These are phyloP conservation scores for Pipistrellus pipistrellus DNA, from an alignment of 2,797 vertebrate genomes.

Conservation along the genomic window DNA sequence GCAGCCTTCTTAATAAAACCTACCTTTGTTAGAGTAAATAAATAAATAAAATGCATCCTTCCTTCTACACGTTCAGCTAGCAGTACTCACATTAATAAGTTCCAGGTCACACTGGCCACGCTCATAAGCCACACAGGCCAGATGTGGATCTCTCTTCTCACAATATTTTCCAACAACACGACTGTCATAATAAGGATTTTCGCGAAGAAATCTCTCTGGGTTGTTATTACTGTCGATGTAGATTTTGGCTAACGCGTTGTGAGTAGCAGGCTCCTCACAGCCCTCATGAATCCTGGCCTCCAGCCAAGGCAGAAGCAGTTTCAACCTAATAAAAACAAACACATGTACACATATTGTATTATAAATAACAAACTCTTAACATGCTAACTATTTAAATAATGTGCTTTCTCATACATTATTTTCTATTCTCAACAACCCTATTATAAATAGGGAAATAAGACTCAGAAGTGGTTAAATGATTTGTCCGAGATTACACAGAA, in stretches of 20 bases:
- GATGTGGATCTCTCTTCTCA: constrained; percentile 98
- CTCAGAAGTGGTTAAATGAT: not conserved
- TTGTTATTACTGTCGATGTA: constrained; percentile 99
- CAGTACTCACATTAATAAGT: constrained; percentile 94
- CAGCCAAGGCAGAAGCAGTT: constrained; percentile 97
- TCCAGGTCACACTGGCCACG: constrained; percentile 98
- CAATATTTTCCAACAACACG: constrained; percentile 99
- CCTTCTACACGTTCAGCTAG: not conserved
- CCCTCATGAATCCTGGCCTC: constrained; percentile 99
- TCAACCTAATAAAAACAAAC: constrained; percentile 90
- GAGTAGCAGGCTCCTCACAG: constrained; percentile 98
- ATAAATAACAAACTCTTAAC: constrained; percentile 21
- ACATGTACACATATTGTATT: not conserved
- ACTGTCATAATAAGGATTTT: constrained; percentile 98
- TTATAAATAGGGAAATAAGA: constrained; percentile 33
- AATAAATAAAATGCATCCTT: not conserved
- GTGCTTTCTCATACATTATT: not conserved
- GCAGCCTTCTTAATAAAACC: not conserved
- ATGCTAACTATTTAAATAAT: not conserved
- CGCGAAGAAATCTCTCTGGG: constrained; percentile 97
- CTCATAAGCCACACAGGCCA: constrained; percentile 99
- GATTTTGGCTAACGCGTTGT: constrained; percentile 98
- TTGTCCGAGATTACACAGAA: not conserved
- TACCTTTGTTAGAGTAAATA: not conserved
- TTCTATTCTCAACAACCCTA: constrained; percentile 49